A percentile compares a stretch with the other conserved stretches of the same genome.
These are phyloP conservation scores for Habropoda laboriosa DNA, from an alignment of 1,140 invertebrate genomes.

Conservation along the genomic window DNA sequence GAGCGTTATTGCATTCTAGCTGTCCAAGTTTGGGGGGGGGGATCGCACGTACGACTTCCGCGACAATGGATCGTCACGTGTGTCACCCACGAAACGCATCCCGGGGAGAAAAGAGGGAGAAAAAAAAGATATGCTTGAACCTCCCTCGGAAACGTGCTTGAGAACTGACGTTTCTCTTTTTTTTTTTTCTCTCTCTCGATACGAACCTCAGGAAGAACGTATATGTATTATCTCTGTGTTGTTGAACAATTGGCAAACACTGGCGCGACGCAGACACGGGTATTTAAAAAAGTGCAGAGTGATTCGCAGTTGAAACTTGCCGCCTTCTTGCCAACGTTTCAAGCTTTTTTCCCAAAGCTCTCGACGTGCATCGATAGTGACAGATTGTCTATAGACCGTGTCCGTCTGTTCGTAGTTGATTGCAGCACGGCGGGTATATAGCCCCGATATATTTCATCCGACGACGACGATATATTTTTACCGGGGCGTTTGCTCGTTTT, in stretches of 20 bases:
- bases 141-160: no score
- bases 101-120: conserved; percentile 1
- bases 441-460: conserved; percentile 51
- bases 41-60: conserved; percentile 50
- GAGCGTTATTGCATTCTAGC: conserved; percentile 59
- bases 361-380: neutral
- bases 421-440: neutral
- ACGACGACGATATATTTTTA: neutral
- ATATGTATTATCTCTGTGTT: no score
- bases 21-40: conserved; percentile 45
- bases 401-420: neutral
- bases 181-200: neutral
- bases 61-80: conserved; percentile 51
- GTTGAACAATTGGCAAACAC: neutral
- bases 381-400: neutral
- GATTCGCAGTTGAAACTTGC: neutral
- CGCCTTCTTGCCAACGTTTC: neutral
- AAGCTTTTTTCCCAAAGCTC: neutral
- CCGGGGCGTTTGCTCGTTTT: neutral
- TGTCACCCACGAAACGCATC: conserved; percentile 9
- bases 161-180: neutral
- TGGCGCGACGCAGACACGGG: neutral
- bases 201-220: no score
- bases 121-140: no score
- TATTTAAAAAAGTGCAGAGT: no score